A percentile compares a stretch with the other conserved stretches of the same genome.
phyloP scores from a whole-genome alignment of 37 sponge, comb jelly and placozoan genomes.

The Mnemiopsis leidyi region DNA sequence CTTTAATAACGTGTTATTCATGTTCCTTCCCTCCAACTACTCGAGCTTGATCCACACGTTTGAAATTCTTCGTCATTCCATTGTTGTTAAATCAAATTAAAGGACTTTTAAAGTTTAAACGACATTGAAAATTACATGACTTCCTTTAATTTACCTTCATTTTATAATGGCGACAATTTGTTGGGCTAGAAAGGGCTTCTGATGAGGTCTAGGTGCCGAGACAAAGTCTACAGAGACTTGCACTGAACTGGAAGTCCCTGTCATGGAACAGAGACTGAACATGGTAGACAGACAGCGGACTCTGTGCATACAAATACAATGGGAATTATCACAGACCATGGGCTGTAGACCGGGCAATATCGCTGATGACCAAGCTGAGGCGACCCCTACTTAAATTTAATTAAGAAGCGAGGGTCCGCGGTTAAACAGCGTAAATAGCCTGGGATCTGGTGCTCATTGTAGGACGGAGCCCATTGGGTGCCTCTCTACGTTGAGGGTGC shows the following conservation, averaged over 20 bases:
- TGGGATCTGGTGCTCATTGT: not conserved
- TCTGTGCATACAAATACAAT: not conserved
- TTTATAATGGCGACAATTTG: not conserved
- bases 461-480: not conserved
- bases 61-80: not conserved
- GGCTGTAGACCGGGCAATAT: not conserved
- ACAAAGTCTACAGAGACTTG: not conserved
- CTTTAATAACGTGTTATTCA: not conserved
- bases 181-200: not conserved
- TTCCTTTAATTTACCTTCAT: not conserved
- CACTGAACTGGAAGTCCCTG: not conserved
- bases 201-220: not conserved
- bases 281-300: not conserved
- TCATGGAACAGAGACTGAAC: not conserved
- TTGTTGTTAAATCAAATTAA: not conserved
- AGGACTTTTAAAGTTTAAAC: not conserved
- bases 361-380: not conserved
- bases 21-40: not conserved
- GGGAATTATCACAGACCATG: not conserved
- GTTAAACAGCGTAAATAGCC: not conserved
- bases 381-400: constrained; percentile 22
- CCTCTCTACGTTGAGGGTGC: not conserved
- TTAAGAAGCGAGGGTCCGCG: constrained; percentile 21
- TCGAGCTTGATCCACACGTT: not conserved
- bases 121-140: not conserved